phyloP scores from a whole-genome alignment of 2,113 vertebrate species.

The Lagopus muta region DNA sequence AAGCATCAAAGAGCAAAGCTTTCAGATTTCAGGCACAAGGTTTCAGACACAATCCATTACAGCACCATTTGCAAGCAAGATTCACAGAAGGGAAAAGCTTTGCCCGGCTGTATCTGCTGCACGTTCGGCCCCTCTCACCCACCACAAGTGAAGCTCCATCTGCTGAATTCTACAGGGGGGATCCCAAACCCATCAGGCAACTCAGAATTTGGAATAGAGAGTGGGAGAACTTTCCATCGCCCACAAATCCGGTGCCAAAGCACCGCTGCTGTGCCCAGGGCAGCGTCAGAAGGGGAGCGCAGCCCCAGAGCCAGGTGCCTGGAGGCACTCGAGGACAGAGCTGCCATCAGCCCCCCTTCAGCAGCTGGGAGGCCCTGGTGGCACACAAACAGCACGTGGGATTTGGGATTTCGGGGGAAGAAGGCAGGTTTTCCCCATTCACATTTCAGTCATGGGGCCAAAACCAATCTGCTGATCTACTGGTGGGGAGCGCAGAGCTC shows the following conservation, averaged over 20 bases:
- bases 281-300: background rate
- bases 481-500: background rate
- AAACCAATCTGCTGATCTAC: background rate
- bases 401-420: background rate
- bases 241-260: background rate
- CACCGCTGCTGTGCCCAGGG: background rate
- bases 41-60: background rate
- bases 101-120: background rate
- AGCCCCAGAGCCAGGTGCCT: background rate
- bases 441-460: background rate
- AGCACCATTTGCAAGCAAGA: background rate
- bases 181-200: background rate
- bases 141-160: background rate
- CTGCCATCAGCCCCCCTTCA: background rate
- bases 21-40: background rate
- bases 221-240: background rate
- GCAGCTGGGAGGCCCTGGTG: background rate
- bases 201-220: background rate
- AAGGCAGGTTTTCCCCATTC: background rate
- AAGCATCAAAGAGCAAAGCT: background rate
- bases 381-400: background rate
- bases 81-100: background rate
- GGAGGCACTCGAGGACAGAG: background rate
- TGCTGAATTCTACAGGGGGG: fast-evolving
- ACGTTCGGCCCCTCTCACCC: background rate